Evolutionary conservation across 2,888 invertebrate species (phyloP).

Genomic region (Lasioglossum vierecki): DNA sequence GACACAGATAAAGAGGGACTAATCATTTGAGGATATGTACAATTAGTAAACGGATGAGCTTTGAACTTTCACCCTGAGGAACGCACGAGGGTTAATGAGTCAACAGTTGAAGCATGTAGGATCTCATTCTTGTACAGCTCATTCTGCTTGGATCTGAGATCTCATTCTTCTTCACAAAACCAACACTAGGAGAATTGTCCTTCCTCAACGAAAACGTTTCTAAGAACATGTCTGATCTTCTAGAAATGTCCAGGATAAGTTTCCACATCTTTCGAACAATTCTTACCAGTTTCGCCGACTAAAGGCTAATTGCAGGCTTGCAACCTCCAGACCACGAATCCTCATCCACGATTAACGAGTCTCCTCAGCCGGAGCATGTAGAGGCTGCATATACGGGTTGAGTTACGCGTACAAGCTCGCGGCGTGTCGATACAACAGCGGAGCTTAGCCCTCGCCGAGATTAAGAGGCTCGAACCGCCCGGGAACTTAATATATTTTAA

Average conservation of each 20-base stretch:
- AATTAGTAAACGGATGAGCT: too few relatives aligned
- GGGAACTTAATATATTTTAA: constrained; percentile 46
- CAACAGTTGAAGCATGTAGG: too few relatives aligned
- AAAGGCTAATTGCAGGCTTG: background rate
- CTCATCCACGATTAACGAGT: constrained; percentile 35
- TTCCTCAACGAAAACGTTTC: too few relatives aligned
- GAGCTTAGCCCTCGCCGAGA: constrained; percentile 32
- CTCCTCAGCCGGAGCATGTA: constrained; percentile 39
- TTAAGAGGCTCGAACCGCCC: constrained; percentile 33
- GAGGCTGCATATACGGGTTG: constrained; percentile 46
- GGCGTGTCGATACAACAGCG: constrained; percentile 40
- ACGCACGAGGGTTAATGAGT: background rate
- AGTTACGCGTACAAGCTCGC: constrained; percentile 49
- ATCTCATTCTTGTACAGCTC: too few relatives aligned
- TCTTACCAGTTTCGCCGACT: background rate
- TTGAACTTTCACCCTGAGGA: too few relatives aligned
- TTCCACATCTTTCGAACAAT: background rate
- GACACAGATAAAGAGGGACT: too few relatives aligned
- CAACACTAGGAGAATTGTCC: too few relatives aligned
- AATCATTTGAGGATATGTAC: too few relatives aligned
- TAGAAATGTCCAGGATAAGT: too few relatives aligned
- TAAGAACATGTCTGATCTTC: too few relatives aligned
- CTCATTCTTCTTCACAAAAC: too few relatives aligned
- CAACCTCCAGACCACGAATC: constrained; percentile 8
- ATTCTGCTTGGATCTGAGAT: too few relatives aligned